Base-by-base conservation (phyloP, 2,113 vertebrate species). In the Rhipidura dahli region DNA sequence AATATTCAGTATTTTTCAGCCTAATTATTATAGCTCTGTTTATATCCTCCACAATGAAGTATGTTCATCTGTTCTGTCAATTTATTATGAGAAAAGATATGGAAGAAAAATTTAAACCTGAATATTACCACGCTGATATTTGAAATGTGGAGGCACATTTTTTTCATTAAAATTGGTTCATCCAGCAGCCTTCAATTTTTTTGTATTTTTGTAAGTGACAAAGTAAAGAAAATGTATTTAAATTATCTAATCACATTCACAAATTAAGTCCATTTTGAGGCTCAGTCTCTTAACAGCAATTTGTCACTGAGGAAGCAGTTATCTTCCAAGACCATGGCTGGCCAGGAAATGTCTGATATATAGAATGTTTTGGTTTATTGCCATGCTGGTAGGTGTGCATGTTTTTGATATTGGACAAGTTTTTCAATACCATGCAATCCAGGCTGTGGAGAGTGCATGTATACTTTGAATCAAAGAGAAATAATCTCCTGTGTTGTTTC, bases 241-340 rank as follows among this genome's bases (percentile, higher is more conserved):
- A 81, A 82, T 92, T 76, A 37, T 27, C 13, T 64, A 51, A 75
- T 53, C 40, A 82, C 11, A 42, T 75, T 86, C 31, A 68, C 20
- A 92, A 86, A 90, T 71, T 63, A 64, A 22, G 42, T 26, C 10
- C 2, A 15, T 51, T 87, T 86, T 50, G 51, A 73, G 33, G 15
- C 49, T 88, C 9, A 42, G 54, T 16, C 85, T 83, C 39, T 75
- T 42, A 78, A 60, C 26, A 93, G 54, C 54, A 73, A 22, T 49
- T 59, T 96, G 22, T 23, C 56, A 37, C 33, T 66, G 21, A 49
- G 13, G 30, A 45, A 85, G 11, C 20, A 68, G 22, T 86, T 87
- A 27, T 84, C 75, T 92, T 94, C 82, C 70, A 90, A 91, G 87
- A 86, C 60, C 54, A 72, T 69, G 81, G 21, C 78, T 94, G 40